Conservation (phyloP, 2,113 vertebrate genomes). For the Anhinga anhinga region DNA sequence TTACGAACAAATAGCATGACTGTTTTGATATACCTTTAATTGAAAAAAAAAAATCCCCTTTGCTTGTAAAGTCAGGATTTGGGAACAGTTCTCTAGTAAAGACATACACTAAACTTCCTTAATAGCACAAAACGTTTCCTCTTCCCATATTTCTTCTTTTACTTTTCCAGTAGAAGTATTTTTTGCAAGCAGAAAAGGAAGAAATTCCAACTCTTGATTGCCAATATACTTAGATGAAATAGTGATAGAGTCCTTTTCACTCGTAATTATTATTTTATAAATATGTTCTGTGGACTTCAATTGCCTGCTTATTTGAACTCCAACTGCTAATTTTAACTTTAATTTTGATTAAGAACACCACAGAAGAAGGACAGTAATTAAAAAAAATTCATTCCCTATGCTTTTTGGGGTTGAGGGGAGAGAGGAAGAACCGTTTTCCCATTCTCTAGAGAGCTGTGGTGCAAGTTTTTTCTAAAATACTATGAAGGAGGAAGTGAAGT, state of each 20-base stretch:
- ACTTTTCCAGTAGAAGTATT: neutral
- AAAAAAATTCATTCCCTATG: neutral
- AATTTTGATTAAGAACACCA: neutral
- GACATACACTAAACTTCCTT: neutral
- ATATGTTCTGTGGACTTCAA: neutral
- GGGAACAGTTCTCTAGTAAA: neutral
- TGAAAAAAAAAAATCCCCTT: neutral
- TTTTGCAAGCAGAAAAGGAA: no score
- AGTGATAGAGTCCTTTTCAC: neutral
- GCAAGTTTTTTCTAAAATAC: neutral
- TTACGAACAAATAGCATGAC: neutral
- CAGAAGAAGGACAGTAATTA: neutral
- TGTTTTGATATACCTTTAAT: neutral
- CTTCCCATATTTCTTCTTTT: neutral
- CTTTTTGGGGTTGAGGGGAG: neutral
- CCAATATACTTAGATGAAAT: neutral
- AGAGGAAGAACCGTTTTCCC: neutral
- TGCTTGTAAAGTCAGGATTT: neutral
- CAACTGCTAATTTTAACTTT: neutral
- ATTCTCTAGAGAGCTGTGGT: neutral
- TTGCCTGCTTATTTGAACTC: neutral
- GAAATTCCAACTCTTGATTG: neutral
- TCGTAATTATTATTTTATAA: neutral
- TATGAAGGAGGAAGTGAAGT: neutral
- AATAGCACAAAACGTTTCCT: neutral